A percentile compares a stretch with the other conserved stretches of the same genome.
These are phyloP conservation scores for Trichomalopsis sarcophagae DNA, from an alignment of 1,140 invertebrate genomes.

Conservation along the genomic window DNA sequence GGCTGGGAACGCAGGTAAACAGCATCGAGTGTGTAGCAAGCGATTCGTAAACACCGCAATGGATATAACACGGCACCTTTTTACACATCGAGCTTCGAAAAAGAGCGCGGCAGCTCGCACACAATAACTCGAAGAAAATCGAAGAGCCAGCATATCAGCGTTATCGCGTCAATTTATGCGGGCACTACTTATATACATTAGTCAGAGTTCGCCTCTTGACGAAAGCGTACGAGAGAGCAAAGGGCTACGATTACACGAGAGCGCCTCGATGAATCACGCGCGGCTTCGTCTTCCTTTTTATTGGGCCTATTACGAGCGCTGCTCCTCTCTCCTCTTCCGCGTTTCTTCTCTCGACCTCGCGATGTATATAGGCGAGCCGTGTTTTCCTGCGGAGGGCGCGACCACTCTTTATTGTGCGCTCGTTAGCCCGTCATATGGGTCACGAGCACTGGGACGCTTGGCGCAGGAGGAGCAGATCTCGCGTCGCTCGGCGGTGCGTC, in stretches of 20 bases:
- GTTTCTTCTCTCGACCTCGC: not conserved
- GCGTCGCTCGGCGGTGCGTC: not conserved
- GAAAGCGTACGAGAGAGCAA: not conserved
- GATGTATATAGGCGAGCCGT: not conserved
- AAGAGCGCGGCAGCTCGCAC: too few species aligned
- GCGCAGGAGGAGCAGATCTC: too few species aligned
- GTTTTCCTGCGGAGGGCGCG: slow-evolving; percentile 8
- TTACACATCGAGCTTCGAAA: too few species aligned
- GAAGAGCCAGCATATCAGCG: slow-evolving; percentile 5
- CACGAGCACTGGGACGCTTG: not conserved
- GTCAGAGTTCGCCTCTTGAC: slow-evolving; percentile 28
- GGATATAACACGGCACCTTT: too few species aligned
- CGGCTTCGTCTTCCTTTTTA: slow-evolving; percentile 31
- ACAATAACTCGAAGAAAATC: too few species aligned
- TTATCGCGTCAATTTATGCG: slow-evolving; percentile 45
- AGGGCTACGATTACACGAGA: slow-evolving; percentile 36
- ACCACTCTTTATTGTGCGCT: slow-evolving; percentile 21
- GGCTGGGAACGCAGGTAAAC: not conserved
- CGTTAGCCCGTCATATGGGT: slow-evolving; percentile 41
- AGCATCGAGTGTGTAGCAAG: not conserved
- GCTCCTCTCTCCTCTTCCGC: not conserved
- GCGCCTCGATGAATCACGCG: slow-evolving; percentile 38
- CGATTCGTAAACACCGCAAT: too few species aligned
- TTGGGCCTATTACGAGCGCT: slow-evolving; percentile 24
- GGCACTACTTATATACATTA: slow-evolving; percentile 17